Conservation (phyloP, 2,888 invertebrate genomes). For the Nebria brevicollis region DNA sequence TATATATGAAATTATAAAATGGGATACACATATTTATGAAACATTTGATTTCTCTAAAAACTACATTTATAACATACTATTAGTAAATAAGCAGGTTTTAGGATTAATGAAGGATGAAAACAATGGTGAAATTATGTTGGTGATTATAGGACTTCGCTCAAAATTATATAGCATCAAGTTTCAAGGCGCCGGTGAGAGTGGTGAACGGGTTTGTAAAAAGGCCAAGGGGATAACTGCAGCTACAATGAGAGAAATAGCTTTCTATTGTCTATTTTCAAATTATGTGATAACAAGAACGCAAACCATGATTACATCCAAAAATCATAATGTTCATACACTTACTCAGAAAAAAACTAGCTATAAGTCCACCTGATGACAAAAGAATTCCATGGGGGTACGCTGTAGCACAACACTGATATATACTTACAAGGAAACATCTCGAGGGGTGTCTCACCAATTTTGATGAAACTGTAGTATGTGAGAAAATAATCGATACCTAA, state of each 20-base stretch:
- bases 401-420: not conserved
- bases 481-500: no score
- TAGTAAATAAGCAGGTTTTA: conserved; percentile 53
- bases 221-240: conserved; percentile 9
- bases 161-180: conserved; percentile 50
- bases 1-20: conserved; percentile 47
- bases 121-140: conserved; percentile 54
- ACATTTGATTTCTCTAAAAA: conserved; percentile 50
- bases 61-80: conserved; percentile 51
- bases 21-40: conserved; percentile 49
- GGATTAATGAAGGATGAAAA: conserved; percentile 57
- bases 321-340: not conserved
- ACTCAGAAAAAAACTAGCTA: no score
- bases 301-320: not conserved
- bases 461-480: no score
- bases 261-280: not conserved
- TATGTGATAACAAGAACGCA: not conserved
- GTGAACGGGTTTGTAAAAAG: conserved; percentile 40
- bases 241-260: not conserved
- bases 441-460: no score
- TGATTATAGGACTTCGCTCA: conserved; percentile 53
- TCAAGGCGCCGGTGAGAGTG: conserved; percentile 19
- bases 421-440: no score
- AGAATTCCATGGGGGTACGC: no score
- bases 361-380: no score